Evolutionary conservation across 2,113 vertebrate species (phyloP), one percentile per base, ranked within the genome.

Genomic region (Chlorodrepanis virens): DNA sequence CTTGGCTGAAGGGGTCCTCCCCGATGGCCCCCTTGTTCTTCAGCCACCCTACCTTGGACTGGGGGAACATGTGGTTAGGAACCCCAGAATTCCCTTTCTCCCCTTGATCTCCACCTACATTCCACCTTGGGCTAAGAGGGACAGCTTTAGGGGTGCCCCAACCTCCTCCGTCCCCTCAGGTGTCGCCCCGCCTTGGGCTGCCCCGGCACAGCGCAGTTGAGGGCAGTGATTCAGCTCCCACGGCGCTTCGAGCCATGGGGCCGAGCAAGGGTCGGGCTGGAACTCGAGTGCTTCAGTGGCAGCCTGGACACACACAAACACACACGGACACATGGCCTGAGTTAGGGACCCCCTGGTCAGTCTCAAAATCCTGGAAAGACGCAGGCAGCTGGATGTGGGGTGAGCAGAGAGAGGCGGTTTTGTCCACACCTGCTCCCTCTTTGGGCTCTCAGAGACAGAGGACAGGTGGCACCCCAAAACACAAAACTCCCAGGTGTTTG

Each of bases 181-280:
- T 72, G 59, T 20, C 4, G 0, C 14, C 37, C 11, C 9, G 0
- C 5, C 27, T 45, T 8, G 39, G 24, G 20, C 29, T 47, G 29
- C 12, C 21, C 14, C 10, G 6, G 14, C 19, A 13, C 29, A 47
- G 61, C 19, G 3, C 53, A 18, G n/a, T 0, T 29, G 45, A 53
- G 53, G n/a, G n/a, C 45, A 10, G 61, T 3, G 16, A 40, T 18
- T 9, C 12, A 29, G 69, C 45, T 28, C 23, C 45, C 20, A 0
- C 10, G 9, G 33, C 17, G 60, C 69, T 59, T 7, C 0, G 1
- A 53, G 45, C n/a, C 16, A 2, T 3, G 54, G 39, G 45, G 24
- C 78, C n/a, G 17, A 40, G 63, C 47, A 16, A 22, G 5, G 4
- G 3, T 19, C n/a, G 1, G 21, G 39, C n/a, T 68, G 53, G 27